Conservation (phyloP, 1,140 invertebrate species). For the Thrips palmi region DNA sequence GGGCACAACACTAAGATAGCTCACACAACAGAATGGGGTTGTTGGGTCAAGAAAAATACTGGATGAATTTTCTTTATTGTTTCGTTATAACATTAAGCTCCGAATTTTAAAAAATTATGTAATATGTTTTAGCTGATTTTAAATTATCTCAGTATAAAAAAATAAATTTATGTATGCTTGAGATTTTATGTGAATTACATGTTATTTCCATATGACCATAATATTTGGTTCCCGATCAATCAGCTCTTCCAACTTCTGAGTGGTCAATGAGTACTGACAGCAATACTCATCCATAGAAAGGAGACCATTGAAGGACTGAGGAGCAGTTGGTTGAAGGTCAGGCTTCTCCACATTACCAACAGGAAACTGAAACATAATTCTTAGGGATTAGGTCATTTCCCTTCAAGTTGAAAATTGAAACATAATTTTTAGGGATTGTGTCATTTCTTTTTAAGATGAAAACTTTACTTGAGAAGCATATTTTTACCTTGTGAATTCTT, state of each 20-base stretch:
- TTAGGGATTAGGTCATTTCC: constrained; percentile 3
- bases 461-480: not conserved
- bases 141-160: too few species aligned
- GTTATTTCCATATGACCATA: constrained; percentile 66
- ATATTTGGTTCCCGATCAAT: constrained; percentile 74
- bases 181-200: too few species aligned
- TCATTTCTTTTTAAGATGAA: not conserved
- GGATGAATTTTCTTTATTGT: too few species aligned
- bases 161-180: too few species aligned
- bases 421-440: constrained; percentile 2
- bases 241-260: constrained; percentile 64
- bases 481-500: constrained; percentile 51
- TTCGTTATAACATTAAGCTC: too few species aligned
- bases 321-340: constrained; percentile 20
- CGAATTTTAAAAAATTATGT: too few species aligned
- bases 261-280: constrained; percentile 59
- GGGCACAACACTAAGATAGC: too few species aligned
- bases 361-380: constrained; percentile 32
- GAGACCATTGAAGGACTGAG: constrained; percentile 49
- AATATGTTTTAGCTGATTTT: too few species aligned
- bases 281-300: constrained; percentile 80
- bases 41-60: too few species aligned
- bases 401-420: constrained; percentile 1
- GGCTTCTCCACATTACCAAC: constrained; percentile 30
- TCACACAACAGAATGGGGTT: too few species aligned